Evolutionary conservation across 2,888 invertebrate genomes (phyloP), one percentile per base, ranked within the genome.

Genomic region (Acanthosepion esculentum): DNA sequence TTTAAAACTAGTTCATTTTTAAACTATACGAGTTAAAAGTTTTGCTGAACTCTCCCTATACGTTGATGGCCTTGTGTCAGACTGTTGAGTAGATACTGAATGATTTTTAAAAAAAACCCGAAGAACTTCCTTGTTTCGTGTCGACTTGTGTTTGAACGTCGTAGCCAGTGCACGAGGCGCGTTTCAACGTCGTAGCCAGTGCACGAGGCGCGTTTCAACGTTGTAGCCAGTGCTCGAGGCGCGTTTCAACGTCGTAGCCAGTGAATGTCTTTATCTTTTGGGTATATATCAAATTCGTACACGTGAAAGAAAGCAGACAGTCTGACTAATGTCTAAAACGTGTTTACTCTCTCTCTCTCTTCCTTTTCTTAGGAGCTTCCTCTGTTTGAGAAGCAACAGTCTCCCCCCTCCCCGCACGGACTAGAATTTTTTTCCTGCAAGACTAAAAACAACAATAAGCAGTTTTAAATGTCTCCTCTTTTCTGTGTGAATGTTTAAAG

Each of bases 331-430:
- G 5, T 78, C n/a, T 12, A 5, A 78, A 78, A 78, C 15, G n/a
- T 78, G 78, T 78, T 33, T 78, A n/a, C n/a, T n/a, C 3, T 78
- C 10, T 29, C 78, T n/a, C 4, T 29, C n/a, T n/a, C n/a, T 20
- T 20, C 6, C 0, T 23, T 26, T 59, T 59, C 59, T 59, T 23
- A 59, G 55, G 55, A 55, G 20, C 59, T 59, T 59, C 26, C 59
- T 59, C 59, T 59, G 0, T 23, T 59, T 4, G 20, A 59, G 59
- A 26, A 55, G 18, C 8, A 59, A 23, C 3, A 23, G 8, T n/a
- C 0, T 1, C n/a, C 0, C n/a, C 78, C n/a, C n/a, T 3, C n/a
- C 78, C n/a, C n/a, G 0, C n/a, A n/a, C 12, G 1, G 3, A 10
- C 10, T 12, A 0, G 2, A 2, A 3, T 78, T 15, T n/a, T 15